A percentile compares a stretch with the other conserved stretches of the same genome.
Conservation (phyloP, 2,797 vertebrate species). For the Lemur catta region DNA sequence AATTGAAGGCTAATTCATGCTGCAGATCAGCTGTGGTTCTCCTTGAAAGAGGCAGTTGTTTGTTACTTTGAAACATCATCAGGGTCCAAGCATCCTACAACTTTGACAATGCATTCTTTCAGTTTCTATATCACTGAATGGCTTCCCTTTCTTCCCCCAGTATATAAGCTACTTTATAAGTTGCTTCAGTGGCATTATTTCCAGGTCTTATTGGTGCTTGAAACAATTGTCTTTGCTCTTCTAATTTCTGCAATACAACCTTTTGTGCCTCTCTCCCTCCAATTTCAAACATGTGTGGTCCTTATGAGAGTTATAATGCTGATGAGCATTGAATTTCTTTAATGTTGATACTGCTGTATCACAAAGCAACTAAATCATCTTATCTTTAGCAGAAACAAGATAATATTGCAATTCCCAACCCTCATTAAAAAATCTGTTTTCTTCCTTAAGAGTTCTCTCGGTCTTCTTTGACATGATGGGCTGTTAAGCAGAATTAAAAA, state of each 20-base stretch:
- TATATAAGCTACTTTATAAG: background rate
- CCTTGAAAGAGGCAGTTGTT: no score
- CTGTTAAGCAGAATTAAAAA: background rate
- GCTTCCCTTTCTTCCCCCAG: background rate
- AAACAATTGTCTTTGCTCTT: background rate
- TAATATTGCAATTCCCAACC: background rate
- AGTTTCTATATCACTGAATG: background rate
- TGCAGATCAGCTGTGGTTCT: background rate
- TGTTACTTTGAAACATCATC: no score
- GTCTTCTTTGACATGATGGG: background rate
- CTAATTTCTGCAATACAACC: background rate
- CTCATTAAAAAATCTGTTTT: background rate
- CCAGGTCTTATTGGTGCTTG: background rate
- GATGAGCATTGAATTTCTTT: background rate
- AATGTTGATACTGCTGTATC: background rate
- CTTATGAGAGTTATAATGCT: background rate
- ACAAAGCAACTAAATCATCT: background rate
- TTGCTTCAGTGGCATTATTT: background rate
- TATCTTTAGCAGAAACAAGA: background rate
- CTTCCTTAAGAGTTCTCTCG: background rate
- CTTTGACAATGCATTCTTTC: background rate
- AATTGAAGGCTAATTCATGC: background rate
- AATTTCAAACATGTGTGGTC: background rate
- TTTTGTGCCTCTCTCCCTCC: background rate
- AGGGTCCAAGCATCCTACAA: background rate